Base-by-base conservation (phyloP, 2,113 vertebrate genomes). In the Plotosus lineatus region DNA sequence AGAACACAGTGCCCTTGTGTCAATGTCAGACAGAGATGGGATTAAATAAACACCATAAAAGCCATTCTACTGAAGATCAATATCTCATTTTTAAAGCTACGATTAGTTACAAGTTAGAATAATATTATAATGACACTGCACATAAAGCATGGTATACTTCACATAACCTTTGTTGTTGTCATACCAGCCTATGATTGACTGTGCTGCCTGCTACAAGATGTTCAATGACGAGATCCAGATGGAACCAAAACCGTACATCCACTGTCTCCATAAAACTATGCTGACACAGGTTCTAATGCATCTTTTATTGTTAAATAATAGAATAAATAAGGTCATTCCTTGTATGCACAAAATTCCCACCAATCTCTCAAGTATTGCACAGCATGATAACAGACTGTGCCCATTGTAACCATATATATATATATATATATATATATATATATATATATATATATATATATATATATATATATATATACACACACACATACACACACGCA, bases 141-240 rank as follows among this genome's bases (percentile, higher is more conserved):
- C 6, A 40, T 65, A 10, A 65, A 23, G 19, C 36, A 65, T 1
- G 3, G 23, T 6, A 38, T 65, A 38, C 33, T 36, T 40, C 9
- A 80, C 42, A 0, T 6, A 46, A 17, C 0, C 21, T 26, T n/a
- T 40, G n/a, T 68, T 71, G 31, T 46, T 46, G 14, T 46, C 40
- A 8, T 71, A 48, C 26, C 87, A 94, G 93, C 92, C 93, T 5
- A 63, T 91, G 77, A 91, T 94, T 0, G 92, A 94, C 85, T 94
- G 93, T 26, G 81, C 72, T 1, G 40, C 90, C 56, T 94, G 93
- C 72, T 94, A 92, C 84, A 94, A 91, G 85, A 90, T 84, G 0
- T 89, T 77, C 14, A 0, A 4, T 2, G 92, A 82, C 15, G 66
- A 78, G 7, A 90, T 93, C 4, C 91, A 92, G 61, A 19, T 36